A percentile compares a stretch with the other conserved stretches of the same genome.
Conservation (phyloP, 2,888 invertebrate species). For the Dasypolia templi region DNA sequence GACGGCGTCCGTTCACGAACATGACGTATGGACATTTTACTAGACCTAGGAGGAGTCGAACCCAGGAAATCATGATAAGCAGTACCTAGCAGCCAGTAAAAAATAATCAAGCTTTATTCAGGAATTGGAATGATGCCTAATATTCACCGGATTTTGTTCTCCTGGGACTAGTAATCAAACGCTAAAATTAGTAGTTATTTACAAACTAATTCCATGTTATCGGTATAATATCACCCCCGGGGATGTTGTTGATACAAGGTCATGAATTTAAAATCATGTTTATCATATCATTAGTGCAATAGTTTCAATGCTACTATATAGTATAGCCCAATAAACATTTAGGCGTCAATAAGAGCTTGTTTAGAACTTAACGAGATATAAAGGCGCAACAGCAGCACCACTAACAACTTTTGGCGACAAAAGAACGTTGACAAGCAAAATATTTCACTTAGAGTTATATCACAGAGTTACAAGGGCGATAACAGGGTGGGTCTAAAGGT, state of each 20-base stretch:
- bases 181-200: conserved; percentile 14
- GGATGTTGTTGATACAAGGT: conserved; percentile 14
- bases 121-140: conserved; percentile 20
- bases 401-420: no score
- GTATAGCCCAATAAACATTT: no score
- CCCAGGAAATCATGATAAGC: not conserved
- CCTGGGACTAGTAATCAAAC: conserved; percentile 12
- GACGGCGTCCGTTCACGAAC: no score
- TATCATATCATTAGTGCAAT: conserved; percentile 24
- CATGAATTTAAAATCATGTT: conserved; percentile 16
- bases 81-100: not conserved
- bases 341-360: no score
- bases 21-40: no score
- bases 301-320: not conserved
- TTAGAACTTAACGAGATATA: no score
- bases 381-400: no score
- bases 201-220: conserved; percentile 33
- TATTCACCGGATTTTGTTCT: not conserved
- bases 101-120: conserved; percentile 1
- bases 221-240: conserved; percentile 17
- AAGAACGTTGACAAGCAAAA: no score
- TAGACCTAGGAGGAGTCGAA: no score
- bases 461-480: no score
- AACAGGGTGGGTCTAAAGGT: no score
- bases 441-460: no score